Evolutionary conservation across 2,888 invertebrate species (phyloP), one percentile per base, ranked within the genome.

Genomic region (Eupithecia subumbrata): DNA sequence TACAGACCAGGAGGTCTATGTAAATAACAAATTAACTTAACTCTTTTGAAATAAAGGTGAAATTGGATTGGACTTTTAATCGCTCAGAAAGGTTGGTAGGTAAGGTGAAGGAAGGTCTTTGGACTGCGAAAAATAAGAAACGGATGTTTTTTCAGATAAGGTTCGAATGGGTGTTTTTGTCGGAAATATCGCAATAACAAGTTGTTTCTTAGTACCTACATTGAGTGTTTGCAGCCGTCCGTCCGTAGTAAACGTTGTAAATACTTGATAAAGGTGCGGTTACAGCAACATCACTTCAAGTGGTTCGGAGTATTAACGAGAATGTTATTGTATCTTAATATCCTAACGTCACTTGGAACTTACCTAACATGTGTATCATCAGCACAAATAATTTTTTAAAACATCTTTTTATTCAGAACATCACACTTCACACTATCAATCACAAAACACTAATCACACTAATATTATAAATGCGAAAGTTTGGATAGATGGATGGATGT

Each of bases 141-240:
- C 64, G 64, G 64, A 64, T 64, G 64, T 68, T 68, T 68, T n/a
- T n/a, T 43, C 22, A 43, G 68, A 68, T 68, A 68, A 68, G 40
- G 43, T 45, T 68, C 14, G 18, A 40, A 68, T 40, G 12, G 25
- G 7, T 64, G 64, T 64, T 64, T 64, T 68, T 68, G 68, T 68
- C 22, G 43, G 25, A 45, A 45, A 43, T 30, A 43, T 43, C 43
- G 40, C 68, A 68, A 68, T 68, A 68, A 68, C 68, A 68, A 68
- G 68, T 67, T 67, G 37, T 43, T 68, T 68, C 43, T 40, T 22
- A 68, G 68, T 68, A 68, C 37, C 7, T 40, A 67, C 18, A 40
- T 43, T 40, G 14, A 43, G 40, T 68, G 22, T 68, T 68, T 43
- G 43, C 68, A 68, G 25, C 2, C 14, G n/a, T n/a, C n/a, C n/a